Percentiles rank a stretch among this genome's conserved stretches.
phyloP scores from a whole-genome alignment of 2,113 vertebrate genomes.

The Paraplagusia blochii region DNA sequence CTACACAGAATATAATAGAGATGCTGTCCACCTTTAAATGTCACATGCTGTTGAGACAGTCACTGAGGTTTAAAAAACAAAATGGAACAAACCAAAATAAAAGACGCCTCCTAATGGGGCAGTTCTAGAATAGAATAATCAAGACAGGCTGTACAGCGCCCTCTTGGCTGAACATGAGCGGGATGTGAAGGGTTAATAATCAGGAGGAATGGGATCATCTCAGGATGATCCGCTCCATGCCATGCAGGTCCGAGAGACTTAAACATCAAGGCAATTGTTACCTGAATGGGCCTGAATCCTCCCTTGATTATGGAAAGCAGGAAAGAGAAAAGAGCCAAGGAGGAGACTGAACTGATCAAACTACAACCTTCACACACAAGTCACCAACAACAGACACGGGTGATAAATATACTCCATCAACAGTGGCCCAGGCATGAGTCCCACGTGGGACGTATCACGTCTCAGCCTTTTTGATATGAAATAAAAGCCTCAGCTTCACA shows the following conservation, averaged over 20 bases:
- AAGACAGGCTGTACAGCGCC: conserved; percentile 19
- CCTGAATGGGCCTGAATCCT: conserved; percentile 97
- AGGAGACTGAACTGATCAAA: conserved; percentile 80
- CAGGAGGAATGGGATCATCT: conserved; percentile 32
- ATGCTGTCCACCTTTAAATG: conserved; percentile 19
- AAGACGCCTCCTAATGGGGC: conserved; percentile 22
- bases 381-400: conserved; percentile 33
- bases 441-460: background rate
- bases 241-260: conserved; percentile 70
- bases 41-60: conserved; percentile 44
- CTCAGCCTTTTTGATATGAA: background rate
- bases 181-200: conserved; percentile 20
- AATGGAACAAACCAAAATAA: conserved; percentile 18
- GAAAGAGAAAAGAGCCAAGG: conserved; percentile 96
- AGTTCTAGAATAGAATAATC: background rate
- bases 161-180: conserved; percentile 19
- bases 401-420: no score
- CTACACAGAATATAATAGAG: conserved; percentile 1
- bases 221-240: conserved; percentile 60
- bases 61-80: conserved; percentile 34
- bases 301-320: conserved; percentile 95
- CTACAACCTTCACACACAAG: conserved; percentile 47
- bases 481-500: conserved; percentile 1
- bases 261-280: conserved; percentile 62
- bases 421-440: no score